phyloP scores from a whole-genome alignment of 2,888 invertebrate genomes.

The Cotesia congregata region DNA sequence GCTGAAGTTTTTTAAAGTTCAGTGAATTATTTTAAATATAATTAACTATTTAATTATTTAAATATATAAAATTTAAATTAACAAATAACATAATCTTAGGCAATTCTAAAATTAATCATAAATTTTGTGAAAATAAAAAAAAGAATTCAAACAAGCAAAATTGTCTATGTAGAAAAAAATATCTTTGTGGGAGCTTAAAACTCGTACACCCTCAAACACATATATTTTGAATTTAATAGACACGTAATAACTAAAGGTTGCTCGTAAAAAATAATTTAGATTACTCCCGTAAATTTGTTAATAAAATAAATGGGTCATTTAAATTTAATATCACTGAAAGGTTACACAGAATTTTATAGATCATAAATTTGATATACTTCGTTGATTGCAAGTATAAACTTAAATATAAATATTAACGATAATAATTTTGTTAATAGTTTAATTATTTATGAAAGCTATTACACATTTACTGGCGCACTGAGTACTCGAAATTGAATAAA shows the following conservation, averaged over 20 bases:
- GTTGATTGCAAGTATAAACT: background rate
- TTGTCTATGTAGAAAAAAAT: no score
- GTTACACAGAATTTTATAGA: background rate
- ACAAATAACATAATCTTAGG: no score
- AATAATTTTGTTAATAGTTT: background rate
- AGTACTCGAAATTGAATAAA: background rate
- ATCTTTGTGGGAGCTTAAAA: no score
- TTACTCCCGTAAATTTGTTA: background rate
- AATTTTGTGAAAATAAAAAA: no score
- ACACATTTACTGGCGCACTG: background rate
- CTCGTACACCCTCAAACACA: no score
- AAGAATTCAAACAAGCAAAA: no score
- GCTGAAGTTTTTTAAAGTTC: no score
- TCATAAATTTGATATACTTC: background rate
- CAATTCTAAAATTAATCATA: no score
- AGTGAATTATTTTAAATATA: no score
- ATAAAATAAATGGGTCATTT: background rate
- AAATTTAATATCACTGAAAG: background rate
- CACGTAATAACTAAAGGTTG: background rate
- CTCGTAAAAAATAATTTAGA: background rate
- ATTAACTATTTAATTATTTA: no score
- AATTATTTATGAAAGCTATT: background rate
- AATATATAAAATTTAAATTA: no score
- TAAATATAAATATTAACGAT: background rate
- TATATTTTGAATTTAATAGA: no score